Base-by-base conservation (phyloP, 2,797 vertebrate species). In the Sardinella longiceps region DNA sequence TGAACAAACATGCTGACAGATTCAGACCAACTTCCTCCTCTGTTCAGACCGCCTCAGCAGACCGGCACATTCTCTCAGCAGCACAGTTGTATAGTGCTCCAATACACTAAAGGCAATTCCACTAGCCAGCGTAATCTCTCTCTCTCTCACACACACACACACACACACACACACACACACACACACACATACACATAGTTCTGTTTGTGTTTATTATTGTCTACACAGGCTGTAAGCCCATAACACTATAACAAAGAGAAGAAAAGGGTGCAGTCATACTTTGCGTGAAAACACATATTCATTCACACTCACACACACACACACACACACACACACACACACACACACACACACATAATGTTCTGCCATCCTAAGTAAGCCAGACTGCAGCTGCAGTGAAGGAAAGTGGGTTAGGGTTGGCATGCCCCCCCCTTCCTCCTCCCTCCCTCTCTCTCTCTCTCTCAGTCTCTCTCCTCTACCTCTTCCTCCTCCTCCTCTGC, bases 391-490 rank as follows among this genome's bases (percentile, higher is more conserved):
- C 66, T 74, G 66, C 66, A 74, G 33, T 74, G 66, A 74, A 30
- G 2, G 66, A 74, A 74, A 74, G 30, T 74, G 66, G 66, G 66
- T 74, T 74, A 74, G 66, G 66, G 66, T 74, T 74, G 30, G 30
- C 15, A 74, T 37, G 30, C 5, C 66, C 37, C 66, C 63, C 84
- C 63, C 63, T 48, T 53, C 28, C 10, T 25, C 39, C 82, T 83
- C 82, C 30, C 50, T 51, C 2, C 14, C 23, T 28, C 77, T 87
- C 89, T 90, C 85, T 90, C 89, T 90, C 45, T 46, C 33, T 45
- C 58, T 28, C 58, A 25, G n/a, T 60, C 58, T 60, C 58, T 60
- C 58, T 10, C 58, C 20, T n/a, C 5, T 7, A 2, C n/a, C 56
- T n/a, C 18, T n/a, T 15, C 18, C 56, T n/a, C 56, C 1, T 15